Evolutionary conservation across 2,113 vertebrate genomes (phyloP).

Genomic region (Oxyruncus cristatus): DNA sequence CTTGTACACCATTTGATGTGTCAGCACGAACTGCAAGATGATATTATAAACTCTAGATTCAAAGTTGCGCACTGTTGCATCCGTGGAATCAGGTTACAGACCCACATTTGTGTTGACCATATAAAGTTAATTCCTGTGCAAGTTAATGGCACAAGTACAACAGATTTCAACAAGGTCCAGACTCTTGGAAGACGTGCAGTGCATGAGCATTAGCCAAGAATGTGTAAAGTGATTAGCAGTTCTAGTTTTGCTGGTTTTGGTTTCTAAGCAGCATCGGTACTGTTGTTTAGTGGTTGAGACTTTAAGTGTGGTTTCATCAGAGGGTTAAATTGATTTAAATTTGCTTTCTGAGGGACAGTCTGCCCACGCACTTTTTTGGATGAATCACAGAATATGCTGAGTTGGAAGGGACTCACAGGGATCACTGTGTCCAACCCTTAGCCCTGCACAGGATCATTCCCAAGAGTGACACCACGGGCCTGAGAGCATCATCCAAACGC

Average conservation of each 20-base stretch:
- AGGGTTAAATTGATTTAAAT: not conserved
- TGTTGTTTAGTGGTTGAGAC: not conserved
- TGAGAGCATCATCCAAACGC: no score
- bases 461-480: no score
- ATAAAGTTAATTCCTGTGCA: not conserved
- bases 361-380: not conserved
- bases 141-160: not conserved
- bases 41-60: not conserved
- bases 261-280: not conserved
- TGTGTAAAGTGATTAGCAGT: not conserved
- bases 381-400: no score
- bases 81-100: not conserved
- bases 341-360: not conserved
- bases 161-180: not conserved
- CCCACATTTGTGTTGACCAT: not conserved
- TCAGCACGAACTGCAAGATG: not conserved
- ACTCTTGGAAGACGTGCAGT: not conserved
- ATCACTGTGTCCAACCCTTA: no score
- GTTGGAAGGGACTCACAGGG: no score
- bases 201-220: not conserved
- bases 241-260: not conserved
- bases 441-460: no score
- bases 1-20: not conserved
- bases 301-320: not conserved
- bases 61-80: not conserved